Percentiles rank a stretch among this genome's conserved stretches.
Evolutionary conservation across 1,140 invertebrate species (phyloP).

Genomic region (Megalonaias nervosa): DNA sequence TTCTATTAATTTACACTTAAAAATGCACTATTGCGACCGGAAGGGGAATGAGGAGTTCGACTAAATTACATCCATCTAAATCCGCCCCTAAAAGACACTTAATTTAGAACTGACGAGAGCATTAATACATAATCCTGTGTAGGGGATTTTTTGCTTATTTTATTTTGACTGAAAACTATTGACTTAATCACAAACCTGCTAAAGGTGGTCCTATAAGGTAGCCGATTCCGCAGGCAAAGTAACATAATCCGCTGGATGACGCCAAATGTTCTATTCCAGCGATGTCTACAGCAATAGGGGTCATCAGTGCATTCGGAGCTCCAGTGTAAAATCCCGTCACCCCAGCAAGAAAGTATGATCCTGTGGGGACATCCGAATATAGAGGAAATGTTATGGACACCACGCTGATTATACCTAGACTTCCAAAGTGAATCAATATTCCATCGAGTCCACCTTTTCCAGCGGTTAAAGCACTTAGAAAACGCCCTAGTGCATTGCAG

Average conservation of each 20-base stretch:
- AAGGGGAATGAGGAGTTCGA: no score
- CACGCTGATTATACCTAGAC: slow-evolving; percentile 4
- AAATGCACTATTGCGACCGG: no score
- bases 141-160: no score
- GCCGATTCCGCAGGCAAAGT: slow-evolving; percentile 33
- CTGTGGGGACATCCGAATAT: slow-evolving; percentile 11
- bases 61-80: no score
- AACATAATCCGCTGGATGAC: slow-evolving; percentile 27
- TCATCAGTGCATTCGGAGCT: slow-evolving; percentile 33
- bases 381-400: slow-evolving; percentile 19
- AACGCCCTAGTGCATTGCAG: slow-evolving; percentile 20
- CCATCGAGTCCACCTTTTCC: not conserved
- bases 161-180: no score
- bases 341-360: slow-evolving; percentile 17
- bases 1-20: no score
- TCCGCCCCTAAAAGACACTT: no score
- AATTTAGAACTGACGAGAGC: no score
- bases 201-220: slow-evolving; percentile 37
- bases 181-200: slow-evolving; percentile 16
- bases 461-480: slow-evolving; percentile 1
- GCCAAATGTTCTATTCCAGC: slow-evolving; percentile 28
- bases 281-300: slow-evolving; percentile 31
- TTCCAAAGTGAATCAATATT: slow-evolving; percentile 13
- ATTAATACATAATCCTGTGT: no score
- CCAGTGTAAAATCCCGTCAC: slow-evolving; percentile 38